phyloP scores from a whole-genome alignment of 1,140 invertebrate genomes.

The Notospermus geniculatus region DNA sequence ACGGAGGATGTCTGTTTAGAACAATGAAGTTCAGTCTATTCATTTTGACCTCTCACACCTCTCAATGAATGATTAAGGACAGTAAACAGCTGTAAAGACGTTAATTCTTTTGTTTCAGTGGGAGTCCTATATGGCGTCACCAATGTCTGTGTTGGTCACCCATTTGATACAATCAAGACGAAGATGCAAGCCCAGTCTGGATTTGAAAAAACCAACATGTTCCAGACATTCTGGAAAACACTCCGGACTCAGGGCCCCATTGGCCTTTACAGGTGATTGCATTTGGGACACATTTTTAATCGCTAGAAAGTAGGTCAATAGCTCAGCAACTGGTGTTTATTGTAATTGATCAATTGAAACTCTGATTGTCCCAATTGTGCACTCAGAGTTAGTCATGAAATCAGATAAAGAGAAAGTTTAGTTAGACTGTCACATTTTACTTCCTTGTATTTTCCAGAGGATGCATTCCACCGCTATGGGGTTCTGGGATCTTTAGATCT shows the following conservation, averaged over 20 bases:
- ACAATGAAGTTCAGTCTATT: neutral
- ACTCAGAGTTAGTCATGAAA: too few relatives aligned
- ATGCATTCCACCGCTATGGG: constrained; percentile 48
- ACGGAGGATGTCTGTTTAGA: too few relatives aligned
- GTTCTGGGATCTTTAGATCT: constrained; percentile 49
- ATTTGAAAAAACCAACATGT: constrained; percentile 45
- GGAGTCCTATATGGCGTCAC: constrained; percentile 51
- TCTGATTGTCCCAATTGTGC: too few relatives aligned
- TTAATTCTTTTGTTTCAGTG: constrained; percentile 29
- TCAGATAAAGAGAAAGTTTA: too few relatives aligned
- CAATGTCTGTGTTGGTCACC: constrained; percentile 47
- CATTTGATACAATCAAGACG: constrained; percentile 53
- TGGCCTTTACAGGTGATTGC: constrained; percentile 50
- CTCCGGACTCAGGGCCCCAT: constrained; percentile 39
- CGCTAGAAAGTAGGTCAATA: too few relatives aligned
- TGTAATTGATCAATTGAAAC: too few relatives aligned
- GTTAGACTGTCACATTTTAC: too few relatives aligned
- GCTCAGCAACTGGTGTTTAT: too few relatives aligned
- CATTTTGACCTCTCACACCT: too few relatives aligned
- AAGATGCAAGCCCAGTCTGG: constrained; percentile 53
- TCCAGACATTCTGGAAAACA: constrained; percentile 42
- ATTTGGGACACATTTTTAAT: too few relatives aligned
- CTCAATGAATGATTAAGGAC: neutral
- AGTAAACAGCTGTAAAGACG: neutral
- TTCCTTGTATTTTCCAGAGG: constrained; percentile 38